Evolutionary conservation across 2,888 invertebrate species (phyloP).

Genomic region (Adelphocoris suturalis): DNA sequence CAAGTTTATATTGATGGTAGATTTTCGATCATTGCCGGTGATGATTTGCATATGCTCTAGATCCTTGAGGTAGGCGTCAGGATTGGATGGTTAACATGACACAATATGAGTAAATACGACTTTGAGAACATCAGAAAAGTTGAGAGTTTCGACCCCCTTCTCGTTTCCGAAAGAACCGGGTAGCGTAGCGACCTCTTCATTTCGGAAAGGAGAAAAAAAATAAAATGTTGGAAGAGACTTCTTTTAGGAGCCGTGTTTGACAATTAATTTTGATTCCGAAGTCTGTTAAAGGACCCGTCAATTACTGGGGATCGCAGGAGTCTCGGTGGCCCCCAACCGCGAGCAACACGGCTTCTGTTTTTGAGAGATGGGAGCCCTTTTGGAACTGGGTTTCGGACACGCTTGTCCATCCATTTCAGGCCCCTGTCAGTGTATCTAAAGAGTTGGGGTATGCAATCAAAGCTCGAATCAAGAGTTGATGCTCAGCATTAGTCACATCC

Average conservation of each 20-base stretch:
- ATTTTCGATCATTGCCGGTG: too few relatives aligned
- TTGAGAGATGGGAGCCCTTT: slow-evolving; percentile 56
- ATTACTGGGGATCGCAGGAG: slow-evolving; percentile 32
- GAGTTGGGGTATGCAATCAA: slow-evolving; percentile 64
- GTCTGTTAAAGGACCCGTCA: slow-evolving; percentile 47
- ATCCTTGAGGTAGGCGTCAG: not conserved
- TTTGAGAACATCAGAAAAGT: slow-evolving; percentile 33
- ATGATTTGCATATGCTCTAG: slow-evolving; percentile 1
- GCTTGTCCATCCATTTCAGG: slow-evolving; percentile 36
- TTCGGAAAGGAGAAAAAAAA: slow-evolving; percentile 5
- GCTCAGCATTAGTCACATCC: slow-evolving; percentile 68
- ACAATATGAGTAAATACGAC: slow-evolving; percentile 58
- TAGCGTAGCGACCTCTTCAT: slow-evolving; percentile 43
- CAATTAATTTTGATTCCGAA: slow-evolving; percentile 57
- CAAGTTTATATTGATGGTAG: too few relatives aligned
- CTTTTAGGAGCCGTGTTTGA: slow-evolving; percentile 65
- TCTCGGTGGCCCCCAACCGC: slow-evolving; percentile 25
- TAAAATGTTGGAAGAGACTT: not conserved
- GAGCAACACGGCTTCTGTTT: slow-evolving; percentile 63
- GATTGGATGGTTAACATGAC: slow-evolving; percentile 19
- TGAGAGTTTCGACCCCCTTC: not conserved
- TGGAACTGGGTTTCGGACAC: slow-evolving; percentile 49
- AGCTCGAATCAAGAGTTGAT: slow-evolving; percentile 62
- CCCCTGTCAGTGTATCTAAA: slow-evolving; percentile 53
- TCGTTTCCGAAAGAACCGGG: too few relatives aligned